phyloP scores from a whole-genome alignment of 92 coral and sea anemone species.

The Parazoanthus darwini region DNA sequence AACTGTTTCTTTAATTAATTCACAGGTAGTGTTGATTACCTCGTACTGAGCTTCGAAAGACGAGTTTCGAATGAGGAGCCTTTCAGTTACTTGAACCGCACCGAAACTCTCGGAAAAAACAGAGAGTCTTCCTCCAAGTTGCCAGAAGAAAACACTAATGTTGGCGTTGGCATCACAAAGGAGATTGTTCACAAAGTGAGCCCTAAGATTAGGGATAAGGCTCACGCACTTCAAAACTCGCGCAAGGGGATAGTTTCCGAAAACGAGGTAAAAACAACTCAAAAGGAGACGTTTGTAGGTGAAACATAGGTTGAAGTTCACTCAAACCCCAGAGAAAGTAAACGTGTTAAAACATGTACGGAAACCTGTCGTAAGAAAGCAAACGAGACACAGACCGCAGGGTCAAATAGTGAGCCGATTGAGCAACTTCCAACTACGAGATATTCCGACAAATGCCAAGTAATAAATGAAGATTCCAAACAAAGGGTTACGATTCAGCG shows the following conservation, averaged over 20 bases:
- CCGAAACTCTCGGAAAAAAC: background rate
- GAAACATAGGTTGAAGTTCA: background rate
- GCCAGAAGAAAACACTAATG: background rate
- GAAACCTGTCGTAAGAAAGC: background rate
- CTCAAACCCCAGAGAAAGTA: background rate
- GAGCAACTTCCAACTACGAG: background rate
- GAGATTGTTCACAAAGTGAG: background rate
- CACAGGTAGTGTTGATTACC: slow-evolving; percentile 4
- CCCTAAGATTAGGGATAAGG: background rate
- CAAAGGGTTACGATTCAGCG: background rate
- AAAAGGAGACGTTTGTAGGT: background rate
- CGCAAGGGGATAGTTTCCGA: background rate
- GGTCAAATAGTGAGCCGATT: background rate
- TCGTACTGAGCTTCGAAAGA: background rate
- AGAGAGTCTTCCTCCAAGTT: background rate
- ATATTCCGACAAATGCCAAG: background rate
- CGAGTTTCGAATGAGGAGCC: background rate
- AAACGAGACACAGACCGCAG: background rate
- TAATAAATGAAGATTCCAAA: background rate
- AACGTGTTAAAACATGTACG: background rate
- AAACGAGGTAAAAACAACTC: background rate
- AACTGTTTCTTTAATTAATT: background rate
- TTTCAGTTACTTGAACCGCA: background rate
- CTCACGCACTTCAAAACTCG: background rate
- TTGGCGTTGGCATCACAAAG: background rate